A percentile compares a stretch with the other conserved stretches of the same genome.
Conservation (phyloP, 2,797 vertebrate genomes). For the Falco rusticolus region DNA sequence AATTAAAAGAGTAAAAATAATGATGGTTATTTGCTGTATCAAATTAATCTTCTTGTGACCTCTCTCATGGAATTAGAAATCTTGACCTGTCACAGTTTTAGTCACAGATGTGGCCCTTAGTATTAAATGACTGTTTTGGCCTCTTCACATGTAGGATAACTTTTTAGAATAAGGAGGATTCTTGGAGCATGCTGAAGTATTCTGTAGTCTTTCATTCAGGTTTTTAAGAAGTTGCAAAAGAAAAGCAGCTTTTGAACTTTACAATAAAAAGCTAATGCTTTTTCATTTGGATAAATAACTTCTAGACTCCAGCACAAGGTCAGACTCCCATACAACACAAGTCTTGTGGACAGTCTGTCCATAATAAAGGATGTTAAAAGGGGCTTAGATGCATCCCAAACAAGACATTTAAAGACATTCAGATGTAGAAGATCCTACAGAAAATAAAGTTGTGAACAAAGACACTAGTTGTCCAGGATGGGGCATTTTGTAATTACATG, state of each 20-base stretch:
- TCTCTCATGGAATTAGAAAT: background rate
- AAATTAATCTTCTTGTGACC: background rate
- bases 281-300: background rate
- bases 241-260: background rate
- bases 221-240: background rate
- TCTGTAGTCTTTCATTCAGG: background rate
- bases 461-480: background rate
- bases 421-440: background rate
- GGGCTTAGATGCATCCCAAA: background rate
- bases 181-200: background rate
- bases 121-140: background rate
- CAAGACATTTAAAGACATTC: background rate
- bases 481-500: background rate
- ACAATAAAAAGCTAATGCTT: background rate
- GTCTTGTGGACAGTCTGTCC: background rate
- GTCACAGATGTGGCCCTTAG: background rate
- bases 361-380: background rate
- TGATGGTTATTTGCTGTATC: background rate
- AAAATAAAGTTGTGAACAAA: background rate
- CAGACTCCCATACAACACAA: background rate
- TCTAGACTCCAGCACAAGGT: background rate
- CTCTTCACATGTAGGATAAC: background rate
- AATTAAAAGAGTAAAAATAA: conserved; percentile 27
- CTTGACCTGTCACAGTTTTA: background rate
- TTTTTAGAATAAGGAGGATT: background rate